Base-by-base conservation (phyloP, 2,888 invertebrate genomes). In the Onchidella celtica region DNA sequence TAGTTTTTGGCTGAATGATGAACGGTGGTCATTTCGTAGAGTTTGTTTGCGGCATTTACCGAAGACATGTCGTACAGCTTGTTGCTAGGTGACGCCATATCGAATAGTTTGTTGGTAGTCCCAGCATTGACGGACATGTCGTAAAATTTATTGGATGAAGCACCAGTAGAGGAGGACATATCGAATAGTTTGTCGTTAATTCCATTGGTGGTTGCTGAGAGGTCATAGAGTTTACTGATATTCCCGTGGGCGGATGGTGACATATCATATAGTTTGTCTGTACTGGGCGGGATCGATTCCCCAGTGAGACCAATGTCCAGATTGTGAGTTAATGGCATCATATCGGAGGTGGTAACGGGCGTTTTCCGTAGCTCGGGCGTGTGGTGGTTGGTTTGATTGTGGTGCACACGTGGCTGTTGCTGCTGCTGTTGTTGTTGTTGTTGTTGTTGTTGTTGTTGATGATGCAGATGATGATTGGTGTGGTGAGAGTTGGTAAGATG, bases 41-140 rank as follows among this genome's bases (percentile, higher is more conserved):
- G 83, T 84, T 86, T 87, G 72, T 85, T 85, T 29, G 81, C 75
- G 34, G 82, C 78, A 59, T 79, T 75, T 70, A 74, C 29, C 65
- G 78, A 76, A 29, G 59, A 78, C 84, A 70, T 83, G 14, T 70
- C 82, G 75, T 47, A 82, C 29, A 78, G 76, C 65, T 81, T 81
- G 21, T 55, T 34, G 47, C 61, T 75, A 1, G 65, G 68, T 17
- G 74, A 66, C 27, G 73, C 57, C 73, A 74, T 63, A 36, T 80
- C 79, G 34, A 63, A 80, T 1, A 80, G 36, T 59, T 74, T 74
- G 69, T 27, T 21, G 61, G 29, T 57, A 61, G 57, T 73, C 27
- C 34, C 65, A 6, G 75, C 38, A 27, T 61, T 47, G 59, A 40
- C 24, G 32, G 78, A 78, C 69, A 70, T 78, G 70, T 81, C 81